Conservation (phyloP, 1,140 invertebrate genomes). For the Pararge aegeria region DNA sequence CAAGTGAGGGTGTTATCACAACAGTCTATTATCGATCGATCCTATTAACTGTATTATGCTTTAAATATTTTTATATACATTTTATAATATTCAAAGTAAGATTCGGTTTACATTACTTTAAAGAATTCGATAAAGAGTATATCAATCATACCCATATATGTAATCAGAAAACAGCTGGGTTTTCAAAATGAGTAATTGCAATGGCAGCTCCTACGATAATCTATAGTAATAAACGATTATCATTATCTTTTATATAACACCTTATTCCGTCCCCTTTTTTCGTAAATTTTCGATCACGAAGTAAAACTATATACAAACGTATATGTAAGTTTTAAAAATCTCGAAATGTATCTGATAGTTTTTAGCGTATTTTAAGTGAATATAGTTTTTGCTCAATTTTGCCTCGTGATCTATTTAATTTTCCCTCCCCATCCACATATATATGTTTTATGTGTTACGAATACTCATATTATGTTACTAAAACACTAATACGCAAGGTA, state of each 20-base stretch:
- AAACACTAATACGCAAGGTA: too few relatives aligned
- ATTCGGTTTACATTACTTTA: too few relatives aligned
- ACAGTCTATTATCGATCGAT: too few relatives aligned
- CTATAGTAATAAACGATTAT: not conserved
- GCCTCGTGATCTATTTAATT: slow-evolving; percentile 16
- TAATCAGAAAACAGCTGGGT: too few relatives aligned
- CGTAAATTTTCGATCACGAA: slow-evolving; percentile 13
- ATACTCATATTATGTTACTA: not conserved
- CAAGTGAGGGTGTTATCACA: too few relatives aligned
- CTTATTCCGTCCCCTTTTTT: slow-evolving; percentile 15
- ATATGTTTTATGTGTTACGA: not conserved
- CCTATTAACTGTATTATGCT: too few relatives aligned
- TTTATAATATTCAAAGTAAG: too few relatives aligned
- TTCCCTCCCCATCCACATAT: not conserved
- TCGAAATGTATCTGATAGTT: not conserved
- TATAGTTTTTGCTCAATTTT: slow-evolving; percentile 15
- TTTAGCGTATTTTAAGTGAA: not conserved
- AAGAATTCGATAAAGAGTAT: too few relatives aligned
- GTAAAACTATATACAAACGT: slow-evolving; percentile 13
- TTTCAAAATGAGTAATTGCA: not conserved
- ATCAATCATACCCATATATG: too few relatives aligned
- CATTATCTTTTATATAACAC: too few relatives aligned
- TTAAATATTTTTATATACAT: too few relatives aligned
- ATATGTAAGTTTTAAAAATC: not conserved
- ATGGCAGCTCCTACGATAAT: not conserved